Conservation (phyloP, 2,888 invertebrate genomes). For the Lagria hirta region DNA sequence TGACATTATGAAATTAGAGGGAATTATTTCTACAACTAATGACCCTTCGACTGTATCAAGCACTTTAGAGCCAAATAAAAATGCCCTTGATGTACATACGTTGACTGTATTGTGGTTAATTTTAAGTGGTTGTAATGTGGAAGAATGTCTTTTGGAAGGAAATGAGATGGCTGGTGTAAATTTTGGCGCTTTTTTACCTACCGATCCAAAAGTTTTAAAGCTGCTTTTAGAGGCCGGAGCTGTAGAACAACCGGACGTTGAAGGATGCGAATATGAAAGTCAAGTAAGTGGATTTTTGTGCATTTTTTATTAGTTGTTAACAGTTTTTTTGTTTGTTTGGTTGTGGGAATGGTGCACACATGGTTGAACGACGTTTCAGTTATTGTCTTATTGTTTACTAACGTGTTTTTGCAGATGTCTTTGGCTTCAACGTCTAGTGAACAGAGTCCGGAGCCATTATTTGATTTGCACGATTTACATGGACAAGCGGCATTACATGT, state of each 20-base stretch:
- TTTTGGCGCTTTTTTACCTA: conserved; percentile 63
- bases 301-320: conserved; percentile 13
- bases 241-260: conserved; percentile 56
- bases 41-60: conserved; percentile 14
- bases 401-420: conserved; percentile 42
- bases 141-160: conserved; percentile 58
- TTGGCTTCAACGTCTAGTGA: conserved; percentile 52
- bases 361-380: background rate
- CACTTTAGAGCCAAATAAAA: conserved; percentile 27
- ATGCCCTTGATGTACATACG: conserved; percentile 62
- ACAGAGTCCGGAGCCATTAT: conserved; percentile 56
- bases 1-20: conserved; percentile 19
- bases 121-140: conserved; percentile 66
- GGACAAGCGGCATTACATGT: conserved; percentile 87
- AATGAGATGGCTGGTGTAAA: conserved; percentile 54
- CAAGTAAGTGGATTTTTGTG: conserved; percentile 45
- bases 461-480: conserved; percentile 67
- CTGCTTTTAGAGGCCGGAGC: conserved; percentile 76
- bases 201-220: conserved; percentile 70
- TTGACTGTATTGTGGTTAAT: conserved; percentile 76
- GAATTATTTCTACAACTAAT: conserved; percentile 20
- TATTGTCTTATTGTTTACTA: conserved; percentile 1
- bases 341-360: background rate
- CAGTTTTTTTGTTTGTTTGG: conserved; percentile 2
- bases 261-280: conserved; percentile 52